Conservation (phyloP, 35 echinoderm and acorn worm species). For the Ophiothrix spiculata region DNA sequence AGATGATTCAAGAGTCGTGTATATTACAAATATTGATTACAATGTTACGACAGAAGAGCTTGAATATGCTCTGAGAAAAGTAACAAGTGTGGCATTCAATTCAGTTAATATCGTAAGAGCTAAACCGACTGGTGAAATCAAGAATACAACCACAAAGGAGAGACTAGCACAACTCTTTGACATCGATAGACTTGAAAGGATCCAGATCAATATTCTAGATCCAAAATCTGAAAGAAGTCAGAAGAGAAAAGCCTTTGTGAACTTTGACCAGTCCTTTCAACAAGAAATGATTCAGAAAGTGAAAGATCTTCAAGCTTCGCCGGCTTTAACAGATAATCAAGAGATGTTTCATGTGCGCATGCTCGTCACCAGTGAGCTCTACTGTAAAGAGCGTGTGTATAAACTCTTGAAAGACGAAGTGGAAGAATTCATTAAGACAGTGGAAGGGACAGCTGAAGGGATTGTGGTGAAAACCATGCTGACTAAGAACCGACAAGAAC, state of each 20-base stretch:
- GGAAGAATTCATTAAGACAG: neutral
- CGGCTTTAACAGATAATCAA: neutral
- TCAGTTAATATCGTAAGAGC: neutral
- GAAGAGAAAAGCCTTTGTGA: neutral
- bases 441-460: neutral
- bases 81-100: neutral
- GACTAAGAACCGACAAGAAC: neutral
- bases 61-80: neutral
- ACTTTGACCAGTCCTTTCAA: neutral
- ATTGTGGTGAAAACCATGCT: neutral
- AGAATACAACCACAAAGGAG: neutral
- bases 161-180: neutral
- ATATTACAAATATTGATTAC: neutral
- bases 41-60: slow-evolving; percentile 18
- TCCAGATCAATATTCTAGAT: neutral
- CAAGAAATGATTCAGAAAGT: neutral
- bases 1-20: slow-evolving; percentile 19
- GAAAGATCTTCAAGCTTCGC: neutral
- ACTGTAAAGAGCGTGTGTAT: neutral
- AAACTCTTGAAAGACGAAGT: neutral
- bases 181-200: neutral
- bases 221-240: neutral
- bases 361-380: neutral
- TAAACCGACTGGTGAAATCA: neutral
- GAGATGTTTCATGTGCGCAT: neutral